A percentile compares a stretch with the other conserved stretches of the same genome.
phyloP scores from a whole-genome alignment of 2,888 invertebrate genomes.

The Heteropelma amictum region DNA sequence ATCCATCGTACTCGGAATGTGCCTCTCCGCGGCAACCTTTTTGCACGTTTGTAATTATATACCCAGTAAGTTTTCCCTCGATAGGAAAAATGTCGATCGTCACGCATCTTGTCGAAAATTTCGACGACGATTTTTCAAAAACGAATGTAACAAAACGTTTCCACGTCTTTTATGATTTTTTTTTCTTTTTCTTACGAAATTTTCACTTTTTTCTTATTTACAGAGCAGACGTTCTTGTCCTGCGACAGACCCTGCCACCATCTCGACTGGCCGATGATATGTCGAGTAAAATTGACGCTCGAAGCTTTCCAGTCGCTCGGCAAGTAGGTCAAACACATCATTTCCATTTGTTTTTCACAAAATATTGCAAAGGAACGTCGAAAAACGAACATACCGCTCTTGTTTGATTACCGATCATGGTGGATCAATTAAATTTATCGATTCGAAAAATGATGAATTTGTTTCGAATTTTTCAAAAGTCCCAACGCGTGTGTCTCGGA shows the following conservation, averaged over 20 bases:
- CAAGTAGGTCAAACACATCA: slow-evolving; percentile 80
- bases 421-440: background rate
- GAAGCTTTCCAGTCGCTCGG: slow-evolving; percentile 86
- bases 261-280: slow-evolving; percentile 88
- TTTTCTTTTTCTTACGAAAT: slow-evolving; percentile 52
- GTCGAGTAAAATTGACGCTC: slow-evolving; percentile 86
- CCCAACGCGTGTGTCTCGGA: too few relatives aligned
- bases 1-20: slow-evolving; percentile 68
- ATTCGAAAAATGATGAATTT: background rate
- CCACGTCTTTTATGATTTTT: slow-evolving; percentile 8
- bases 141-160: too few relatives aligned
- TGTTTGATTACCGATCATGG: background rate
- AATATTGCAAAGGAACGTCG: background rate
- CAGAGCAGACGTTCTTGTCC: slow-evolving; percentile 86
- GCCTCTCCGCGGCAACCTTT: slow-evolving; percentile 72
- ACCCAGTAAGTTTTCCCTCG: slow-evolving; percentile 70
- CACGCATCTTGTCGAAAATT: background rate
- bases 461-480: too few relatives aligned
- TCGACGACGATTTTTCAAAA: background rate
- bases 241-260: slow-evolving; percentile 89
- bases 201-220: too few relatives aligned
- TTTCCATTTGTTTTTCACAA: background rate
- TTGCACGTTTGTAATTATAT: slow-evolving; percentile 73
- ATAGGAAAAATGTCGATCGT: background rate
- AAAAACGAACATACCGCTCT: background rate